Conservation (phyloP, 2,113 vertebrate genomes). For the Nothobranchius furzeri region DNA sequence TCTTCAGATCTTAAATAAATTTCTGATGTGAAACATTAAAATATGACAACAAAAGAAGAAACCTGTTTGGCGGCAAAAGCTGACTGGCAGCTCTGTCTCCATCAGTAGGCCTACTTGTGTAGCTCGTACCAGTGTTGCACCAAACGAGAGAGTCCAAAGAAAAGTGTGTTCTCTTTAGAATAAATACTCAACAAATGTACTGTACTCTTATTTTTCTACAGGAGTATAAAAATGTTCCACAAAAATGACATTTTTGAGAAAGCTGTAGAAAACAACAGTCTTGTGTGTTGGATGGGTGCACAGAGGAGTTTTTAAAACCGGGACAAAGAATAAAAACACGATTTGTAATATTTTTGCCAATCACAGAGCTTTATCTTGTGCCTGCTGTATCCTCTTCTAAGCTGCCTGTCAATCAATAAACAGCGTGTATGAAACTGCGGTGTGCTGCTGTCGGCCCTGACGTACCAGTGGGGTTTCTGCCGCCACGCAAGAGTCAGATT, state of each 20-base stretch:
- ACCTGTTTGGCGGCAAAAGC: too few relatives aligned
- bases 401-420: slow-evolving; percentile 74
- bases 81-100: too few relatives aligned
- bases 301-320: slow-evolving; percentile 25
- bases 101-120: neutral
- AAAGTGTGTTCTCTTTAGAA: slow-evolving; percentile 34
- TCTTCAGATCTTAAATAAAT: too few relatives aligned
- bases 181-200: slow-evolving; percentile 42
- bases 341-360: slow-evolving; percentile 61
- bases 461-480: too few relatives aligned
- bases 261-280: slow-evolving; percentile 21
- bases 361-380: slow-evolving; percentile 72
- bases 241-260: slow-evolving; percentile 42
- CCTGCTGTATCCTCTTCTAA: slow-evolving; percentile 71
- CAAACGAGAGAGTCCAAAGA: slow-evolving; percentile 59
- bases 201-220: slow-evolving; percentile 57
- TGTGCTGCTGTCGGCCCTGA: neutral
- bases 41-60: too few relatives aligned
- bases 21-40: too few relatives aligned
- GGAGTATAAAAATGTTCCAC: slow-evolving; percentile 43
- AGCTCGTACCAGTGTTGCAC: slow-evolving; percentile 29
- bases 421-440: slow-evolving; percentile 24
- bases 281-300: slow-evolving; percentile 5
- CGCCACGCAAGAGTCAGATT: too few relatives aligned
- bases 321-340: slow-evolving; percentile 17